Percentiles rank a stretch among this genome's conserved stretches.
phyloP scores from a whole-genome alignment of 1,140 invertebrate genomes.

The Bombus huntii region DNA sequence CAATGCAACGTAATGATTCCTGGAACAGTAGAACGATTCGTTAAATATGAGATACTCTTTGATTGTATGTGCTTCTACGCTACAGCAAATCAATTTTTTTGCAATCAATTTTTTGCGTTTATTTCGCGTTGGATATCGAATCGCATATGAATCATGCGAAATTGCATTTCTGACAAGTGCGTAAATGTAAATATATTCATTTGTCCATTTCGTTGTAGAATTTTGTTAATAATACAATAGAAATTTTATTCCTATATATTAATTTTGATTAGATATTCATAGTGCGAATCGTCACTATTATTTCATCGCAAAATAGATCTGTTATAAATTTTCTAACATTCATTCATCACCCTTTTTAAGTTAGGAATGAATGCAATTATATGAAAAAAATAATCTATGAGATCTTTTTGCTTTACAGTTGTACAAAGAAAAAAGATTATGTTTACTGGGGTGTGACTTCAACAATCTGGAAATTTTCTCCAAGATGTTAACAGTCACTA shows the following conservation, averaged over 20 bases:
- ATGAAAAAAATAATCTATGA: neutral
- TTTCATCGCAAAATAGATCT: neutral
- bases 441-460: conserved; percentile 86
- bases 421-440: conserved; percentile 85
- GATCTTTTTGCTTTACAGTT: conserved; percentile 82
- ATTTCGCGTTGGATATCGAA: neutral
- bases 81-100: too few relatives aligned
- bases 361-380: neutral
- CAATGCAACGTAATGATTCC: neutral
- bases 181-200: neutral
- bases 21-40: neutral
- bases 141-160: neutral
- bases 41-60: neutral
- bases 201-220: neutral
- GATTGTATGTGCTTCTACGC: neutral
- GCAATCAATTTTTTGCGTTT: neutral
- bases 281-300: neutral
- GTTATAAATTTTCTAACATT: neutral
- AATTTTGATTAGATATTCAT: neutral
- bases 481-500: conserved; percentile 88
- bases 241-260: neutral
- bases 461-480: conserved; percentile 88
- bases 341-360: neutral
- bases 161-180: neutral
- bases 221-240: neutral